Percentiles rank a stretch among this genome's conserved stretches.
These are phyloP conservation scores for Diaphora mendica DNA, from an alignment of 2,888 invertebrate species.

Conservation along the genomic window DNA sequence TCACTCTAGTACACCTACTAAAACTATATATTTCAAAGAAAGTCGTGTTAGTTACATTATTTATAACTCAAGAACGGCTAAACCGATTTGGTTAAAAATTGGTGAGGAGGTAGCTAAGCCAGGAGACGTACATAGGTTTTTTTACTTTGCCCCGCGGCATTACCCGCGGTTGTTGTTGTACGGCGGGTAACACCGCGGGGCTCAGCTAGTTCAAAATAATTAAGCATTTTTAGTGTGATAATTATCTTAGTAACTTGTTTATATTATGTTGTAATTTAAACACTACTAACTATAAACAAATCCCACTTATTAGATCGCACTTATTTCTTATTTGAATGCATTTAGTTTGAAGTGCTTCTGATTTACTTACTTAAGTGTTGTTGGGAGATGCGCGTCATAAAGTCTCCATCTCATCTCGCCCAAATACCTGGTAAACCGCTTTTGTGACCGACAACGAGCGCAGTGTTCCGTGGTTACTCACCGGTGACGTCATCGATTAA, in stretches of 20 bases:
- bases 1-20: background rate
- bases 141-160: too few relatives aligned
- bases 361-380: background rate
- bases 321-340: background rate
- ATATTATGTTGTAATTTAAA: background rate
- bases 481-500: constrained; percentile 79
- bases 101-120: too few relatives aligned
- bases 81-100: too few relatives aligned
- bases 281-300: background rate
- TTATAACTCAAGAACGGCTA: too few relatives aligned
- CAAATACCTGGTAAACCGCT: constrained; percentile 69
- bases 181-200: too few relatives aligned
- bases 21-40: too few relatives aligned
- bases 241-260: too few relatives aligned
- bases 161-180: too few relatives aligned
- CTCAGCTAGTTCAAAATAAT: background rate
- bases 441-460: constrained; percentile 61
- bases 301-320: background rate
- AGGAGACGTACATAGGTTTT: too few relatives aligned
- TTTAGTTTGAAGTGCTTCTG: background rate
- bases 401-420: constrained; percentile 67
- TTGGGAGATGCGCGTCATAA: constrained; percentile 43
- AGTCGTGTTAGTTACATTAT: too few relatives aligned
- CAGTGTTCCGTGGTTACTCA: constrained; percentile 76
- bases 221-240: too few relatives aligned